Percentiles rank a stretch among this genome's conserved stretches.
These are phyloP conservation scores for Pipistrellus pygmaeus DNA, from an alignment of 2,797 vertebrate genomes.

Conservation along the genomic window DNA sequence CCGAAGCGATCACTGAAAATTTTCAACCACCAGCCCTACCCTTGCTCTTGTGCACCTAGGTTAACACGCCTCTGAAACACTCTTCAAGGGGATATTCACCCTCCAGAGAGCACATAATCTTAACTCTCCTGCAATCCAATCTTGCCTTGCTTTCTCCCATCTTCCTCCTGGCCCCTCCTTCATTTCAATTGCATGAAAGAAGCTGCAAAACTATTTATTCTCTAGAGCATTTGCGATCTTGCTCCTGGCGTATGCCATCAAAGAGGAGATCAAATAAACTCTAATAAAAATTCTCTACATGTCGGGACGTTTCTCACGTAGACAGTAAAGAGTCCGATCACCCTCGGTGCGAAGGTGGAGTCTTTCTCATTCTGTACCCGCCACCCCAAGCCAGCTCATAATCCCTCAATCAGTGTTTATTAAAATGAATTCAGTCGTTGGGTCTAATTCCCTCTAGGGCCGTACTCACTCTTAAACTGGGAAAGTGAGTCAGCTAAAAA, in stretches of 20 bases:
- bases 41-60: not conserved
- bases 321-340: not conserved
- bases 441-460: not conserved
- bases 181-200: not conserved
- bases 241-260: not conserved
- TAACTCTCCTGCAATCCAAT: not conserved
- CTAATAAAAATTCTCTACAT: not conserved
- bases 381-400: not conserved
- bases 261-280: not conserved
- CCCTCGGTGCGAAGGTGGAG: not conserved
- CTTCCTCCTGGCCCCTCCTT: not conserved
- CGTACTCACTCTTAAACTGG: constrained; percentile 3
- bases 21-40: not conserved
- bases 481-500: constrained; percentile 10
- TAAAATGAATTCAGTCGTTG: not conserved
- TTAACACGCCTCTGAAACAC: not conserved
- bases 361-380: not conserved
- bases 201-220: not conserved
- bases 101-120: not conserved
- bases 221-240: not conserved
- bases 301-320: not conserved
- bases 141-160: not conserved
- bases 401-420: not conserved
- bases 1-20: too few species aligned
- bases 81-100: not conserved